Evolutionary conservation across 2,113 vertebrate species (phyloP).

Genomic region (Rhodinocichla rosea): DNA sequence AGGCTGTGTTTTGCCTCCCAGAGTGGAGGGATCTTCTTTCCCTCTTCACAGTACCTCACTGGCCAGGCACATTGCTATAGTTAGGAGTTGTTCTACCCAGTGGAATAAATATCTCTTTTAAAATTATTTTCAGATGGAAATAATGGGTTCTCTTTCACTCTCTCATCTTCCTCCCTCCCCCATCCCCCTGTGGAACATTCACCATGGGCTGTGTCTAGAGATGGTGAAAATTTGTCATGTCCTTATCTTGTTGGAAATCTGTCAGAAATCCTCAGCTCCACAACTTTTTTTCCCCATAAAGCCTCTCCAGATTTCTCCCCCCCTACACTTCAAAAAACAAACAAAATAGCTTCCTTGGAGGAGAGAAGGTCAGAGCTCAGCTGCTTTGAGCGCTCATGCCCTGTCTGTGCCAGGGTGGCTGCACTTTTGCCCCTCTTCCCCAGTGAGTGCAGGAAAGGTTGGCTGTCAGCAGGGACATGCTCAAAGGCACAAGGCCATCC

Average conservation of each 20-base stretch:
- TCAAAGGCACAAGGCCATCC: not conserved
- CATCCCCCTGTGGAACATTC: not conserved
- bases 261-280: slow-evolving; percentile 7
- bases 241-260: slow-evolving; percentile 34
- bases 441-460: not conserved
- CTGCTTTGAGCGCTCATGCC: not conserved
- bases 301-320: not conserved
- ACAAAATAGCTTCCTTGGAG: not conserved
- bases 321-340: not conserved
- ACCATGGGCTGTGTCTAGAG: not conserved
- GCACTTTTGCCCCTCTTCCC: not conserved
- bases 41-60: not conserved
- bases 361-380: not conserved
- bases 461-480: not conserved
- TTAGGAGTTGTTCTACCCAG: not conserved
- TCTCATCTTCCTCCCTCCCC: not conserved
- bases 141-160: not conserved
- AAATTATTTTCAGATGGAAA: slow-evolving; percentile 47
- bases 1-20: not conserved
- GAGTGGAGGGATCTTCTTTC: slow-evolving; percentile 1
- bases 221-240: slow-evolving; percentile 18
- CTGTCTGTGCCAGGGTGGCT: not conserved
- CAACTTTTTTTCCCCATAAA: not conserved
- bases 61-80: slow-evolving; percentile 10
- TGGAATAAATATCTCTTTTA: not conserved